Evolutionary conservation across 2,113 vertebrate species (phyloP).

Genomic region (Xenopus laevis): DNA sequence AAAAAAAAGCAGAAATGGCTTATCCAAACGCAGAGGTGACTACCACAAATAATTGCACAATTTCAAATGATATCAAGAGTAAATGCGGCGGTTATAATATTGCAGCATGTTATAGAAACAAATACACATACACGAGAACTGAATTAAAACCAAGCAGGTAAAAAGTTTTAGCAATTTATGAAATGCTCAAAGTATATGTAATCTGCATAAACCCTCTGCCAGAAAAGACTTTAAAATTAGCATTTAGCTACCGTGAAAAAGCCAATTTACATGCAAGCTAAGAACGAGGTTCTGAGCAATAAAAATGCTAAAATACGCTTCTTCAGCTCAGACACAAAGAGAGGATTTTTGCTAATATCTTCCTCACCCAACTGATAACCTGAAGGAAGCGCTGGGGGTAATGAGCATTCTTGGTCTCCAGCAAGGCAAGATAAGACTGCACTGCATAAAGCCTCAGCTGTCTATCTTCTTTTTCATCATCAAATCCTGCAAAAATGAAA

Average conservation of each 20-base stretch:
- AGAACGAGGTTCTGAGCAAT: slow-evolving; percentile 7
- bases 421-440: slow-evolving; percentile 74
- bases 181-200: slow-evolving; percentile 1
- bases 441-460: slow-evolving; percentile 83
- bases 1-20: too few species aligned
- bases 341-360: slow-evolving; percentile 23
- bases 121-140: too few species aligned
- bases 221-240: slow-evolving; percentile 17
- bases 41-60: too few species aligned
- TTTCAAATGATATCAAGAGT: too few species aligned
- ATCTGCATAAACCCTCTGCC: slow-evolving; percentile 16
- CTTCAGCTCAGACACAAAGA: slow-evolving; percentile 14
- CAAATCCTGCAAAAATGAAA: slow-evolving; percentile 67
- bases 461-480: slow-evolving; percentile 73
- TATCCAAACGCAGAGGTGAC: too few species aligned
- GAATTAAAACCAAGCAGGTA: too few species aligned
- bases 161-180: slow-evolving; percentile 8
- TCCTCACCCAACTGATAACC: slow-evolving; percentile 94
- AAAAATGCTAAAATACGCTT: slow-evolving; percentile 30
- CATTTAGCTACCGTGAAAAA: slow-evolving; percentile 33
- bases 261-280: slow-evolving; percentile 28
- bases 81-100: too few species aligned
- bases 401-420: slow-evolving; percentile 68
- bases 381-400: slow-evolving; percentile 92
- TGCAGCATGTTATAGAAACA: too few species aligned